Evolutionary conservation across 2,888 invertebrate species (phyloP).

Genomic region (Thecocarcelia acutangulata): DNA sequence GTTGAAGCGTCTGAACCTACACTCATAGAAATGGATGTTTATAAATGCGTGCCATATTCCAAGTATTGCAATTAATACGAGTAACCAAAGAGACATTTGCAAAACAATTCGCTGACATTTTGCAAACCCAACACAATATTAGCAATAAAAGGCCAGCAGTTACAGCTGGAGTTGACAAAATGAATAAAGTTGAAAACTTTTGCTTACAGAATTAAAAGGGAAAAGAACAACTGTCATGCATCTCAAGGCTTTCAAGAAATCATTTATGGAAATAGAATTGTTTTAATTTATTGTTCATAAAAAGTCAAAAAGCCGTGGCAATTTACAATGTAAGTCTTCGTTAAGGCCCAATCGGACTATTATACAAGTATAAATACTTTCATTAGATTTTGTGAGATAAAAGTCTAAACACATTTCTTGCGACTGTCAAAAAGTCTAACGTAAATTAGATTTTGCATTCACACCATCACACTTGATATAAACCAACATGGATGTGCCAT

Average conservation of each 20-base stretch:
- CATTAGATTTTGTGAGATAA: no score
- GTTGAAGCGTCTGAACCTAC: no score
- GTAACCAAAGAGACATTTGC: constrained; percentile 26
- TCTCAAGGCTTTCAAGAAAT: no score
- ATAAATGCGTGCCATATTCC: constrained; percentile 10
- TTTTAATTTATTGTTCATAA: no score
- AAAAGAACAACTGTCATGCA: not conserved
- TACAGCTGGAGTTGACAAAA: not conserved
- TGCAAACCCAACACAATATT: constrained; percentile 26
- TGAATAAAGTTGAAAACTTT: constrained; percentile 15
- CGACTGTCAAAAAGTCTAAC: no score
- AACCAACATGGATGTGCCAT: no score
- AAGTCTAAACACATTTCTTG: no score
- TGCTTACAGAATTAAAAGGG: not conserved
- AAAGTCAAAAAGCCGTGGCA: not conserved
- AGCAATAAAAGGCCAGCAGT: not conserved
- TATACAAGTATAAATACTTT: no score
- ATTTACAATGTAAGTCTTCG: not conserved
- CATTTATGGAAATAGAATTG: no score
- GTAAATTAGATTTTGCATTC: no score
- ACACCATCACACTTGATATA: no score
- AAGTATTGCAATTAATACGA: constrained; percentile 65
- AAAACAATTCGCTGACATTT: constrained; percentile 32
- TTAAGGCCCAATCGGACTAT: no score
- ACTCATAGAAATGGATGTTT: not conserved